Conservation (phyloP, 1,140 invertebrate genomes). For the Euura saliciscinereae region DNA sequence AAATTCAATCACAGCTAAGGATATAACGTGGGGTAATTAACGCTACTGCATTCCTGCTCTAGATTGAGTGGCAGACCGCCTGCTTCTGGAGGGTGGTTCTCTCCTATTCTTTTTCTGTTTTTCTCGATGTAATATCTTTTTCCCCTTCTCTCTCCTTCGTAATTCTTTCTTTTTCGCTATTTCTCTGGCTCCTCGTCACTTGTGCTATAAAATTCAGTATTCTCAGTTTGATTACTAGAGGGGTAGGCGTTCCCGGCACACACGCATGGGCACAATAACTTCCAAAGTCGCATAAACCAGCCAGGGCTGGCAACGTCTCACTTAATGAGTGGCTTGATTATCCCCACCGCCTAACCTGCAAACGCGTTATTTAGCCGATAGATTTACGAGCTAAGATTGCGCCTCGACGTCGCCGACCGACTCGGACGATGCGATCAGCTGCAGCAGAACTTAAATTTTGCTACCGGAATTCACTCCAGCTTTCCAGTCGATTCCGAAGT, state of each 20-base stretch:
- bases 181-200: constrained; percentile 1
- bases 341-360: constrained; percentile 34
- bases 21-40: too few relatives aligned
- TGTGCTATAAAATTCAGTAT: neutral
- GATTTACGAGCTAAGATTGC: constrained; percentile 45
- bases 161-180: neutral
- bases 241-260: constrained; percentile 42
- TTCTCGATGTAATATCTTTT: neutral
- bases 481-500: neutral
- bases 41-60: too few relatives aligned
- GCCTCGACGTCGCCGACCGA: constrained; percentile 14
- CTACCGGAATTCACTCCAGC: neutral
- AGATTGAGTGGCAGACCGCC: too few relatives aligned
- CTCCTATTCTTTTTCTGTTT: neutral
- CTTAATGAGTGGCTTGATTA: constrained; percentile 48
- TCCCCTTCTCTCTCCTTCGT: neutral
- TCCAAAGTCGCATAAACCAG: constrained; percentile 47
- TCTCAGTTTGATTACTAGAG: constrained; percentile 37
- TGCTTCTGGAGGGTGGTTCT: neutral
- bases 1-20: too few relatives aligned
- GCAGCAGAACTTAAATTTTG: neutral
- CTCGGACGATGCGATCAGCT: neutral
- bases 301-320: constrained; percentile 39
- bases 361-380: constrained; percentile 45
- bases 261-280: constrained; percentile 46